Percentiles rank a stretch among this genome's conserved stretches.
phyloP scores from a whole-genome alignment of 2,113 vertebrate genomes.

The Hippocampus mohnikei region DNA sequence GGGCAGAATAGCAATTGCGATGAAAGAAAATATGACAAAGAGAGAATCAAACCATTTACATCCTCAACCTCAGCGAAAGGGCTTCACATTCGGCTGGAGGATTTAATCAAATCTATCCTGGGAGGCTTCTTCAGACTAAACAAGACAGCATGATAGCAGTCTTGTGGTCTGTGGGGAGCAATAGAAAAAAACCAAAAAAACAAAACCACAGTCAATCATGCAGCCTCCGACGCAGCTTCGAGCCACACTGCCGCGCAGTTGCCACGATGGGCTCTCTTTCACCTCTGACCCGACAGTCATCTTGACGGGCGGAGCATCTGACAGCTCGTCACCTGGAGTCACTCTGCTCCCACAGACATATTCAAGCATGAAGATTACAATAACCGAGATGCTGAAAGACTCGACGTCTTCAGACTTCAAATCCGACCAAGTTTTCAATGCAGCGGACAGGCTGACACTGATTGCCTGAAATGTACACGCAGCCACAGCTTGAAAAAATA shows the following conservation, averaged over 20 bases:
- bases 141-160: conserved; percentile 37
- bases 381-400: conserved; percentile 30
- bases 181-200: conserved; percentile 12
- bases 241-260: conserved; percentile 10
- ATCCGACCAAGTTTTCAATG: conserved; percentile 19
- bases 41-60: conserved; percentile 25
- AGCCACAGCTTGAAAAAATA: conserved; percentile 28
- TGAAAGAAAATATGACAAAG: conserved; percentile 18
- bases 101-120: conserved; percentile 40
- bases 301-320: conserved; percentile 35
- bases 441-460: conserved; percentile 8
- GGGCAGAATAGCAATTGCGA: background rate
- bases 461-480: conserved; percentile 17
- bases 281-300: conserved; percentile 43
- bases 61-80: conserved; percentile 30
- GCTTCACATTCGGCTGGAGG: conserved; percentile 29
- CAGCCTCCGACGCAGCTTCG: conserved; percentile 27
- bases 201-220: conserved; percentile 13
- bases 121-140: conserved; percentile 37
- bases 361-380: conserved; percentile 49
- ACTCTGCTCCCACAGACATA: conserved; percentile 31
- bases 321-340: conserved; percentile 38
- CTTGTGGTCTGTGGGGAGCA: conserved; percentile 27
- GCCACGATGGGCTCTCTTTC: conserved; percentile 28
- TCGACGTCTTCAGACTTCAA: conserved; percentile 40